Percentiles rank a stretch among this genome's conserved stretches.
Conservation (phyloP, 2,113 vertebrate species). For the Argyrosomus japonicus region DNA sequence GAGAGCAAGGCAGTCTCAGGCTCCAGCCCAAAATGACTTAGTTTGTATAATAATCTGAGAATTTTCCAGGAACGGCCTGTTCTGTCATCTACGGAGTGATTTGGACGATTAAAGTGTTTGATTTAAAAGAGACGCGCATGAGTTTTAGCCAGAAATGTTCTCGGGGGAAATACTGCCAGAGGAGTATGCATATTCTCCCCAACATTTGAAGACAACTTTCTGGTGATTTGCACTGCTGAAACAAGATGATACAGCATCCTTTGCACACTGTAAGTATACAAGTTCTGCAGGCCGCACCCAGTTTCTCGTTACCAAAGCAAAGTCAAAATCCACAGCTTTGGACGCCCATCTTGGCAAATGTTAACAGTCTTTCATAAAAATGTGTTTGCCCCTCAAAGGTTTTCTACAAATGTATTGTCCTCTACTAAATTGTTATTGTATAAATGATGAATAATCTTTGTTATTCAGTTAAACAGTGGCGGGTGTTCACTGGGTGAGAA, state of each 20-base stretch:
- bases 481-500: background rate
- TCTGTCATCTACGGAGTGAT: slow-evolving; percentile 62
- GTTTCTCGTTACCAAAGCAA: background rate
- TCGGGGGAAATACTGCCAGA: slow-evolving; percentile 23
- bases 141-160: slow-evolving; percentile 33
- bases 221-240: background rate
- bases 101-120: slow-evolving; percentile 53
- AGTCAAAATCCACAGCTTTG: slow-evolving; percentile 23
- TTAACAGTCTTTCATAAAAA: background rate
- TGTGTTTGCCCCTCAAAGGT: background rate
- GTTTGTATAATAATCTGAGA: slow-evolving; percentile 57
- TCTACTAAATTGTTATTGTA: background rate
- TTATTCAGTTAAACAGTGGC: background rate
- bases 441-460: background rate
- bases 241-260: slow-evolving; percentile 27
- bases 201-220: slow-evolving; percentile 18
- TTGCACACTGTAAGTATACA: slow-evolving; percentile 6
- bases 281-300: slow-evolving; percentile 28
- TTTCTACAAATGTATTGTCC: background rate
- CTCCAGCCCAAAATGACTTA: slow-evolving; percentile 46
- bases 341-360: background rate
- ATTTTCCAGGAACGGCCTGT: slow-evolving; percentile 55
- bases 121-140: slow-evolving; percentile 27
- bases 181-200: background rate
- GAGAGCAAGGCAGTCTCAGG: slow-evolving; percentile 24